Conservation (phyloP, 1,140 invertebrate genomes). For the Coelopa frigida region DNA sequence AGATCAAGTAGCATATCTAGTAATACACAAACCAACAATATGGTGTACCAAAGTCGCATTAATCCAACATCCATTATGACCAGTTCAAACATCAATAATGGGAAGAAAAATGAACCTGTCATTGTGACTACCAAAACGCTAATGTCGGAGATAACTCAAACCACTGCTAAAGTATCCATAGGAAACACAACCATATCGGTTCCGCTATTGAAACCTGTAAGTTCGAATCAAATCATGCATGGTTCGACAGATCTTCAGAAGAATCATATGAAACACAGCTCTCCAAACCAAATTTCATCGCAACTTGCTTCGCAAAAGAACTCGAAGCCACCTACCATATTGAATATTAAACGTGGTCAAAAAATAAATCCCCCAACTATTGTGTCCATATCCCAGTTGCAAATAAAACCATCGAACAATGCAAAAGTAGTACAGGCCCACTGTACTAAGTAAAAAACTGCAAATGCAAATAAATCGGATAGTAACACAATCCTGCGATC, state of each 20-base stretch:
- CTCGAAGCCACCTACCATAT: conserved; percentile 25
- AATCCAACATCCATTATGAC: no score
- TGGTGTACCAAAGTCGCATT: no score
- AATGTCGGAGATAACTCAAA: conserved; percentile 30
- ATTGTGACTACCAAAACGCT: conserved; percentile 36
- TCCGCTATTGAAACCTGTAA: conserved; percentile 50
- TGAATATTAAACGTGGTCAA: conserved; percentile 25
- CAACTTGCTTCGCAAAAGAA: conserved; percentile 19
- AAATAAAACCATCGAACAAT: conserved; percentile 32
- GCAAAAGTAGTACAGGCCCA: conserved; percentile 37
- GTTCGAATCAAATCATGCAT: conserved; percentile 17
- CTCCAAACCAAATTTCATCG: conserved; percentile 15
- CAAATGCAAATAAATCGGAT: conserved; percentile 32
- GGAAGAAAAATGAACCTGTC: conserved; percentile 22
- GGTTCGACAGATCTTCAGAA: conserved; percentile 22
- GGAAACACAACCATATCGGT: conserved; percentile 56
- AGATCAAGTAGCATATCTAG: no score
- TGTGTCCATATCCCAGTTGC: conserved; percentile 34
- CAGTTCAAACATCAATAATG: no score
- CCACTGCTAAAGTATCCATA: conserved; percentile 49
- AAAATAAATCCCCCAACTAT: conserved; percentile 33
- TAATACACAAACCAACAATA: no score
- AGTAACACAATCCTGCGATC: no score
- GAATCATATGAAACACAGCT: conserved; percentile 24
- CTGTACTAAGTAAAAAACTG: conserved; percentile 36